phyloP scores from a whole-genome alignment of 1,140 invertebrate species.

The Lutraria rhynchaena region DNA sequence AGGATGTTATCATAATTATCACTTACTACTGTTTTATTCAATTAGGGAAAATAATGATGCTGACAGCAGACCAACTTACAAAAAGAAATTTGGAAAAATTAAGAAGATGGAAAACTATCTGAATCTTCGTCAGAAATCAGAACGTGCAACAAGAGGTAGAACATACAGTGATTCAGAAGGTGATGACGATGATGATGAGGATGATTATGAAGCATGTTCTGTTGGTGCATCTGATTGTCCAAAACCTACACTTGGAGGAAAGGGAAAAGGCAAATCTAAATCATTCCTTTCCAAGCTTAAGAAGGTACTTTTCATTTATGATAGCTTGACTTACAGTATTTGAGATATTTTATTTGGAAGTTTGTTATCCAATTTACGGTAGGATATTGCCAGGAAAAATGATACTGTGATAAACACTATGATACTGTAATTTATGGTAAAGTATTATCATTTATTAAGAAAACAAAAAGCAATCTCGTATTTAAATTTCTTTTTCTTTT shows the following conservation, averaged over 20 bases:
- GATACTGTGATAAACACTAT: too few relatives aligned
- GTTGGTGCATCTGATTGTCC: background rate
- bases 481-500: too few relatives aligned
- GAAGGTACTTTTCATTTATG: conserved; percentile 28
- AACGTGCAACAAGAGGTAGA: conserved; percentile 42
- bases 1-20: conserved; percentile 26
- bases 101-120: conserved; percentile 62
- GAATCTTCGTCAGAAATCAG: conserved; percentile 40
- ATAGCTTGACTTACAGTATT: too few relatives aligned
- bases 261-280: conserved; percentile 18
- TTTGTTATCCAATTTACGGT: too few relatives aligned
- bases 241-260: background rate
- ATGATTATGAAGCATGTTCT: background rate
- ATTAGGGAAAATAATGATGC: too few relatives aligned
- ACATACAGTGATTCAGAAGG: conserved; percentile 65
- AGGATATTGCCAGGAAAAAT: too few relatives aligned
- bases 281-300: conserved; percentile 38
- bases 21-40: background rate
- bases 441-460: too few relatives aligned
- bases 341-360: too few relatives aligned
- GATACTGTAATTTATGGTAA: too few relatives aligned
- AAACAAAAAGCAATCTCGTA: too few relatives aligned
- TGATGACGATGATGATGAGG: conserved; percentile 55
- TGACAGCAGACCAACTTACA: conserved; percentile 24
- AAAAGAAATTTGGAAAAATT: conserved; percentile 58